phyloP scores from a whole-genome alignment of 2,888 invertebrate species.

The Nymphalis c-album region DNA sequence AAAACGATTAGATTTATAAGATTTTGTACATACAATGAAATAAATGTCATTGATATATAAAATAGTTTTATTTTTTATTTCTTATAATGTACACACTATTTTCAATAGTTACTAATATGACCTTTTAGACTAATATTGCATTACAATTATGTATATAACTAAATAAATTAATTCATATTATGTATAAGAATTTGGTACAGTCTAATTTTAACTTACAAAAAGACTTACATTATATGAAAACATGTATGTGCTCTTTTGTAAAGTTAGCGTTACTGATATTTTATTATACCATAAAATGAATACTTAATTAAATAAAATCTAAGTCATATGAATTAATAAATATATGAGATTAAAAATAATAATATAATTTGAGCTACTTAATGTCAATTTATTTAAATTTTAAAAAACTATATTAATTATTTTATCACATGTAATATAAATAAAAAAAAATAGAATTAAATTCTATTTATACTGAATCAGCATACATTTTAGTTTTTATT shows the following conservation, averaged over 20 bases:
- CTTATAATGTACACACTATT: background rate
- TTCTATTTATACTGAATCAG: slow-evolving; percentile 59
- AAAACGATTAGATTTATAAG: slow-evolving; percentile 76
- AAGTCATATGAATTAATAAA: too few species aligned
- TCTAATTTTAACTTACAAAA: background rate
- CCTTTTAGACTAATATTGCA: too few species aligned
- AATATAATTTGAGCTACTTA: background rate
- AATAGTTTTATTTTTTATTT: slow-evolving; percentile 49
- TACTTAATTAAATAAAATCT: too few species aligned
- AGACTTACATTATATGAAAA: background rate
- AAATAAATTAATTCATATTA: background rate
- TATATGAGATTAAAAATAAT: too few species aligned
- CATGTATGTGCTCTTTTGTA: too few species aligned
- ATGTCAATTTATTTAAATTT: background rate
- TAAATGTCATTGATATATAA: slow-evolving; percentile 79
- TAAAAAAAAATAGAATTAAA: background rate
- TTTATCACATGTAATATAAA: slow-evolving; percentile 1
- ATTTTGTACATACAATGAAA: slow-evolving; percentile 81
- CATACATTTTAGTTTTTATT: slow-evolving; percentile 63
- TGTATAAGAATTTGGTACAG: background rate
- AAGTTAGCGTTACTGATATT: too few species aligned
- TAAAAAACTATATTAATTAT: background rate
- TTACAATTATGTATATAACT: background rate
- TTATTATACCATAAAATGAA: too few species aligned
- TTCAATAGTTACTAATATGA: background rate